Evolutionary conservation across 2,113 vertebrate species (phyloP), one percentile per base, ranked within the genome.

Genomic region (Polypterus bichir): DNA sequence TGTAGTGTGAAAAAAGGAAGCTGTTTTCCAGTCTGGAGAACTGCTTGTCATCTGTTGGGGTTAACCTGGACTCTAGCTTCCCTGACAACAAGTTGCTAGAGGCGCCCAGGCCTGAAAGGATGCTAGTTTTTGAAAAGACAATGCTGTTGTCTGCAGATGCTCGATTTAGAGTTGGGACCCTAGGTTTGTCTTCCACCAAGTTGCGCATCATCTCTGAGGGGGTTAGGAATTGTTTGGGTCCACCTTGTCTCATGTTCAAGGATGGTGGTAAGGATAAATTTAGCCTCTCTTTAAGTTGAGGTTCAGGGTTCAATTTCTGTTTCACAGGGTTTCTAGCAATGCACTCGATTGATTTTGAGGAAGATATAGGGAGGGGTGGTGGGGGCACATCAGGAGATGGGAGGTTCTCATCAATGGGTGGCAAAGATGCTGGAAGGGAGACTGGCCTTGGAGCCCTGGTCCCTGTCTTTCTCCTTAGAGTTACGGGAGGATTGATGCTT

Each of bases 1-100:
- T 55, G 63, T 74, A 70, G 68, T 66, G 75, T 9, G 86, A 71
- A 49, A 92, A 96, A 64, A 97, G 81, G 62, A 92, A 11, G 3
- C 93, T 97, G 70, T 77, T 84, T 58, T 90, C 88, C 7, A 97
- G 81, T 1, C 93, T 90, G 0, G 96, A 97, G 70, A 76, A 72
- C 5, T 57, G 71, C 59, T 75, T 74, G 48, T 68, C 71, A 0
- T 80, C 63, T 0, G 11, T 66, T 0, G 1, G 57, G 0, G 52
- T 47, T 0, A 54, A 10, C 3, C 71, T 72, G 5, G 81, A 84
- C 53, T 90, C 88, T 3, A 68, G 2, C 2, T 75, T 63, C 5
- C 73, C 70, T 0, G 77, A 74, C 7, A 76, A 62, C n/a, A 75
- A 44, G 1, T 79, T 69, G 27, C 27, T 27, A 27, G 27, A 1